Conservation (phyloP, 2,113 vertebrate genomes). For the Donacobius atricapilla region DNA sequence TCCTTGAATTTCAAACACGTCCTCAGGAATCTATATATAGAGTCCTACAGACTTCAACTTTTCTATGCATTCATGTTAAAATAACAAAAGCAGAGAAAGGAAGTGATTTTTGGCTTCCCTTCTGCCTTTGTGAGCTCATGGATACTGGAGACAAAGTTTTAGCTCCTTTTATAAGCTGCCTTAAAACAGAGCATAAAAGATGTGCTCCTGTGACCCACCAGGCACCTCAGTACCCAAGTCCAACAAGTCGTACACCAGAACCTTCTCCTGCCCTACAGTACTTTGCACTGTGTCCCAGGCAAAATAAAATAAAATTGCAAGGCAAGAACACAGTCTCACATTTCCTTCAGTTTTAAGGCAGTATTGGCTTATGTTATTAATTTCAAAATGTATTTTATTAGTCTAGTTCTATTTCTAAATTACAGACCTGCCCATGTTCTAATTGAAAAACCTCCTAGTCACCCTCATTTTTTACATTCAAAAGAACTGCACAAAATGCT, state of each 20-base stretch:
- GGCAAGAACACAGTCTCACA: not conserved
- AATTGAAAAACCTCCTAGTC: not conserved
- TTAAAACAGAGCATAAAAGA: not conserved
- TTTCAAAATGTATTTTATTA: not conserved
- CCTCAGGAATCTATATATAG: not conserved
- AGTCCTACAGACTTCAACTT: not conserved
- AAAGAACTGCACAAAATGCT: not conserved
- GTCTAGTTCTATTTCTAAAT: not conserved
- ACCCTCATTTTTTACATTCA: not conserved
- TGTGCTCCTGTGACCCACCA: not conserved
- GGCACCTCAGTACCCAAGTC: not conserved
- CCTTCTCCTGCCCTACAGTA: not conserved
- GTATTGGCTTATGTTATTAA: not conserved
- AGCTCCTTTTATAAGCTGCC: not conserved
- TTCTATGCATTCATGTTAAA: slow-evolving; percentile 2
- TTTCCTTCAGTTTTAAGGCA: not conserved
- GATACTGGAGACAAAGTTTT: not conserved
- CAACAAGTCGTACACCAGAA: fast-evolving
- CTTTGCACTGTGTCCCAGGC: not conserved
- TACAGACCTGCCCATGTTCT: not conserved
- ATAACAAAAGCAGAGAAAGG: slow-evolving; percentile 3
- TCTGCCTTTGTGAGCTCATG: slow-evolving; percentile 19
- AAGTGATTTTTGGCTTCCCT: slow-evolving; percentile 36
- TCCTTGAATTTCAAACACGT: slow-evolving; percentile 34
- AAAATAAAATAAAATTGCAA: not conserved